Conservation (phyloP, 2,113 vertebrate species). For the Machaerirhynchus nigripectus region DNA sequence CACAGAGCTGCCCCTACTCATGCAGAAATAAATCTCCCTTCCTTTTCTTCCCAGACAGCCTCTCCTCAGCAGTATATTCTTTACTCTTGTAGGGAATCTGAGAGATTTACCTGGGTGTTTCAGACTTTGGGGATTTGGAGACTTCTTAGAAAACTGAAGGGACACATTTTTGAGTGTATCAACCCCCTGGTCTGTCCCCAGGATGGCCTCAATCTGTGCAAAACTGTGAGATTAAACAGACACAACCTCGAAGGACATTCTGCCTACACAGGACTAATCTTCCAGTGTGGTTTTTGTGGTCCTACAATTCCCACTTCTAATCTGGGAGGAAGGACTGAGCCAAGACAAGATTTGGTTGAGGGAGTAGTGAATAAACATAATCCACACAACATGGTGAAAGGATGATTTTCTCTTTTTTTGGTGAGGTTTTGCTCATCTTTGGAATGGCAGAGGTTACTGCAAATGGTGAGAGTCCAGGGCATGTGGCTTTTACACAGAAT, state of each 20-base stretch:
- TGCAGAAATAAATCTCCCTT: neutral
- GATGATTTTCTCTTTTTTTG: accelerated
- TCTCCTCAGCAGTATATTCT: neutral
- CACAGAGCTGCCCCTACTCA: neutral
- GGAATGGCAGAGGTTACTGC: neutral
- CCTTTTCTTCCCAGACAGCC: neutral
- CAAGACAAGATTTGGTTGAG: neutral
- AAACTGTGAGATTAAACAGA: neutral
- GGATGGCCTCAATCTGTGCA: neutral
- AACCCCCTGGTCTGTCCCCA: neutral
- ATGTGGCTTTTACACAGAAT: neutral
- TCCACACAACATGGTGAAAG: neutral
- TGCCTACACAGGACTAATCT: neutral
- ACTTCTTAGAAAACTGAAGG: neutral
- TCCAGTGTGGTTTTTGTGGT: neutral
- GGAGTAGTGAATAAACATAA: neutral
- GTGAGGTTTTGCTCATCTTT: neutral
- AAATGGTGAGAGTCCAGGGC: neutral
- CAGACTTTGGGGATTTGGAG: neutral
- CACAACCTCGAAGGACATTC: neutral
- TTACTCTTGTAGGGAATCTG: neutral
- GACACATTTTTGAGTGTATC: neutral
- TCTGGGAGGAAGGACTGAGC: neutral
- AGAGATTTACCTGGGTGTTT: neutral
- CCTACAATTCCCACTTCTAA: neutral